These are phyloP conservation scores for Gryon sp. DNA, from an alignment of 1,140 invertebrate genomes.

Conservation along the genomic window DNA sequence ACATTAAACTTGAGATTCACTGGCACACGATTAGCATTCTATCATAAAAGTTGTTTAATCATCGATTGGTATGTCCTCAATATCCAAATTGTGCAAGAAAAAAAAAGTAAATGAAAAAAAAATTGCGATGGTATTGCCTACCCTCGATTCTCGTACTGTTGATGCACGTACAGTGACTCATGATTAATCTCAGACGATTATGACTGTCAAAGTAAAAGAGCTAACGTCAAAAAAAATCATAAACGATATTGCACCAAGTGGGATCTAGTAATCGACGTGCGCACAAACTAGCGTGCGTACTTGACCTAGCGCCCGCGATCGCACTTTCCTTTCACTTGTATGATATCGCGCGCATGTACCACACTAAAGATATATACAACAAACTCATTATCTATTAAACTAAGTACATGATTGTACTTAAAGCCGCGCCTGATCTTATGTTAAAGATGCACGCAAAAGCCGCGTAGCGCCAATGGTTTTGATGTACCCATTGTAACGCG, in stretches of 20 bases:
- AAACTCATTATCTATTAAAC: slow-evolving; percentile 23
- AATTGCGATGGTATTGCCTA: background rate
- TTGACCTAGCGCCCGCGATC: slow-evolving; percentile 66
- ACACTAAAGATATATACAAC: slow-evolving; percentile 20
- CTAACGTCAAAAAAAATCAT: slow-evolving; percentile 36
- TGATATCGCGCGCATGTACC: slow-evolving; percentile 43
- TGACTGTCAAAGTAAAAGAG: slow-evolving; percentile 24
- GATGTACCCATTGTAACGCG: slow-evolving; percentile 53
- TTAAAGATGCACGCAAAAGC: slow-evolving; percentile 60
- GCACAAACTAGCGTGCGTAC: slow-evolving; percentile 53
- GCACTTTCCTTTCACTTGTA: slow-evolving; percentile 65
- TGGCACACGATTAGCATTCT: background rate
- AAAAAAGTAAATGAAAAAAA: no score
- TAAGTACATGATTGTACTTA: slow-evolving; percentile 17
- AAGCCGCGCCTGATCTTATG: slow-evolving; percentile 6
- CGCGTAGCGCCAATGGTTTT: slow-evolving; percentile 33
- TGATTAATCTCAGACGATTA: slow-evolving; percentile 21
- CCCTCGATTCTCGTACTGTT: background rate
- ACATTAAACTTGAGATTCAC: no score
- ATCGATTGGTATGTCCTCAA: background rate
- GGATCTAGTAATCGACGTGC: slow-evolving; percentile 36
- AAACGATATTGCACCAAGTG: slow-evolving; percentile 35
- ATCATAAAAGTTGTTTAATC: background rate
- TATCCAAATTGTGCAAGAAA: background rate
- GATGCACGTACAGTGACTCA: slow-evolving; percentile 26